Evolutionary conservation across 2,888 invertebrate genomes (phyloP).

Genomic region (Cerastis leucographa): DNA sequence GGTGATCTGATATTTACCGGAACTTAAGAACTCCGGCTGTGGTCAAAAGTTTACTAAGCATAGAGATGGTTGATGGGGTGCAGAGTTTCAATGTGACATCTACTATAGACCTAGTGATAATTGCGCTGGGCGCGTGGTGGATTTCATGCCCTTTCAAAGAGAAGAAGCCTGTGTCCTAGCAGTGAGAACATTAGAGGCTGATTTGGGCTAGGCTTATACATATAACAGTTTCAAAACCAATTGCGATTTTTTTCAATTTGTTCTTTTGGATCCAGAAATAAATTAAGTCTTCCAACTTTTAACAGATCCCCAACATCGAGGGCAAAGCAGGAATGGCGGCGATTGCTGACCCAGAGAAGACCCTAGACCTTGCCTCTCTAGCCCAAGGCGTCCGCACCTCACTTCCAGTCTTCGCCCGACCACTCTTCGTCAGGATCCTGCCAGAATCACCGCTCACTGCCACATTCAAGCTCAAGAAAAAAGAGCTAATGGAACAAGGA

Average conservation of each 20-base stretch:
- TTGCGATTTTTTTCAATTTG: neutral
- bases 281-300: constrained; percentile 21
- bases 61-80: neutral
- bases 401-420: constrained; percentile 96
- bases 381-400: constrained; percentile 85
- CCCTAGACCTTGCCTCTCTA: constrained; percentile 91
- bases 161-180: neutral
- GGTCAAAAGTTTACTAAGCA: neutral
- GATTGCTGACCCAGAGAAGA: constrained; percentile 93
- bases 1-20: neutral
- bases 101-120: neutral
- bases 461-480: constrained; percentile 98
- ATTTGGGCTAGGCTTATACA: neutral
- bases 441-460: constrained; percentile 94
- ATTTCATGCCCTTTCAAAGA: neutral
- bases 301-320: constrained; percentile 94
- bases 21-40: neutral
- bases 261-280: neutral
- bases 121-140: neutral
- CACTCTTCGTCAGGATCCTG: constrained; percentile 95
- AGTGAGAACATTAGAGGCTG: neutral
- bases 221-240: neutral
- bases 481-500: constrained; percentile 95
- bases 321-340: constrained; percentile 99
- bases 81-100: neutral